Evolutionary conservation across 2,113 vertebrate genomes (phyloP).

Genomic region (Nannospalax galili): DNA sequence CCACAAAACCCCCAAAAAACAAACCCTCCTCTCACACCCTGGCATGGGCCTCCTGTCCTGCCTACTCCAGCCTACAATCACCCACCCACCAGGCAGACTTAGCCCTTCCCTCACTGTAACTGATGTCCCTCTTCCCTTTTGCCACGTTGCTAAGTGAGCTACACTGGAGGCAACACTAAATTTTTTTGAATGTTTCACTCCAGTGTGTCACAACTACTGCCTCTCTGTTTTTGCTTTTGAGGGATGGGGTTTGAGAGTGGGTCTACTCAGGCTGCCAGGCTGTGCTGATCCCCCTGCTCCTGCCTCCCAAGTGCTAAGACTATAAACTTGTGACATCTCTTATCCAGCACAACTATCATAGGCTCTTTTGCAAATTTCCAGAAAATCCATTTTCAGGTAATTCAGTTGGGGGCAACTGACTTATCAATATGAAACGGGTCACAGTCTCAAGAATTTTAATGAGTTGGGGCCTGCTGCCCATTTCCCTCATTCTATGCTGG

Average conservation of each 20-base stretch:
- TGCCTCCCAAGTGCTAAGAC: not conserved
- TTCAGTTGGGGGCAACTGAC: not conserved
- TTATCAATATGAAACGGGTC: slow-evolving; percentile 36
- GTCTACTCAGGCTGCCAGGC: not conserved
- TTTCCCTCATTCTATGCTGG: too few species aligned
- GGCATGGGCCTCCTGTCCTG: too few species aligned
- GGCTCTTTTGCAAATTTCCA: slow-evolving; percentile 1
- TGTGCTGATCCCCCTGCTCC: not conserved
- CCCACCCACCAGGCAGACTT: not conserved
- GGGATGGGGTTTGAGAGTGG: not conserved
- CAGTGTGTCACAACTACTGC: not conserved
- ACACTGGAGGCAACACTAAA: not conserved
- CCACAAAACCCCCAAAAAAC: not conserved
- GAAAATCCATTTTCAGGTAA: slow-evolving; percentile 9
- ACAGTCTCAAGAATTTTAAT: slow-evolving; percentile 2
- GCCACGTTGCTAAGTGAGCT: not conserved
- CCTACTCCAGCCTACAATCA: not conserved
- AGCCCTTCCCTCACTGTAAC: not conserved
- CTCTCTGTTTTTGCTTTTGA: not conserved
- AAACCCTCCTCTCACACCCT: not conserved
- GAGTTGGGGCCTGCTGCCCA: too few species aligned
- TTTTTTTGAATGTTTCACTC: not conserved
- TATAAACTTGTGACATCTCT: not conserved
- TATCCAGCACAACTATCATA: too few species aligned
- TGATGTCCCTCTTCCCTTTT: not conserved